A percentile compares a stretch with the other conserved stretches of the same genome.
Conservation (phyloP, 2,113 vertebrate genomes). For the human (Homo sapiens) region GRCh38 chr12:126426001-126426500, state of each 20-base stretch:
- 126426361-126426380: slow-evolving; percentile 78
- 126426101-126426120: neutral
- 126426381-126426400: slow-evolving; percentile 50
- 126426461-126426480: neutral
- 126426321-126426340: slow-evolving; percentile 16
- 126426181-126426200: slow-evolving; percentile 53
- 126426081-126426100: too few species aligned
- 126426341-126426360: slow-evolving; percentile 59
- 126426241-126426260: slow-evolving; percentile 49
- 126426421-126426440: neutral
- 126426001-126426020: neutral
- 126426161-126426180: slow-evolving; percentile 54
- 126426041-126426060: rapidly evolving
- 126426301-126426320: slow-evolving; percentile 64
- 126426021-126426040: rapidly evolving
- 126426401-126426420: slow-evolving; percentile 40
- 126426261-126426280: slow-evolving; percentile 64
- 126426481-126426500: slow-evolving; percentile 22
- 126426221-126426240: slow-evolving; percentile 59
- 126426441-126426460: slow-evolving; percentile 20
- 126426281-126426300: slow-evolving; percentile 76
- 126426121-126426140: neutral
- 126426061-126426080: rapidly evolving
- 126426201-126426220: neutral
- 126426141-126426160: slow-evolving; percentile 47